phyloP scores from a whole-genome alignment of 1,140 invertebrate species.

The Trichonephila clavipes region DNA sequence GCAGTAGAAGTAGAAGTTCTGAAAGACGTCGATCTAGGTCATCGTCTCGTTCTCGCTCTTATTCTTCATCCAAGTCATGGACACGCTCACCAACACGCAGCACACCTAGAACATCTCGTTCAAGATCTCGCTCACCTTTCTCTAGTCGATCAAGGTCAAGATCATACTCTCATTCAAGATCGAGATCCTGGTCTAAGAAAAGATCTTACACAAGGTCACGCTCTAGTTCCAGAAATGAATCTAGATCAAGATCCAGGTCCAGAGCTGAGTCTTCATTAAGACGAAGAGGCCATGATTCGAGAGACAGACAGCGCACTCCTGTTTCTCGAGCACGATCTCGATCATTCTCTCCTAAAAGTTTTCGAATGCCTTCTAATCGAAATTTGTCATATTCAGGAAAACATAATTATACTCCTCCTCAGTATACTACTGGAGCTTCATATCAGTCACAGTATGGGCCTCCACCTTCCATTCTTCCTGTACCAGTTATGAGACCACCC shows the following conservation, averaged over 20 bases:
- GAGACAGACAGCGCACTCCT: constrained; percentile 45
- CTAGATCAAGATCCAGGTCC: constrained; percentile 78
- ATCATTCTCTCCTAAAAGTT: constrained; percentile 70
- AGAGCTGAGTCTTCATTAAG: constrained; percentile 72
- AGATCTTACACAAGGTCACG: constrained; percentile 78
- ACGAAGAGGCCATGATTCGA: constrained; percentile 38
- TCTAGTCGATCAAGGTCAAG: constrained; percentile 79
- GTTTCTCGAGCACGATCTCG: constrained; percentile 8
- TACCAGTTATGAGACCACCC: constrained; percentile 59
- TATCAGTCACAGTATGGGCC: constrained; percentile 55
- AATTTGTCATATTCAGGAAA: constrained; percentile 24
- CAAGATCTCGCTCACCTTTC: constrained; percentile 56
- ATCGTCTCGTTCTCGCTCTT: constrained; percentile 50
- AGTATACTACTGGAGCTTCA: constrained; percentile 46
- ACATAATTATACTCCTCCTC: constrained; percentile 44
- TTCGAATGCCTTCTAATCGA: constrained; percentile 29
- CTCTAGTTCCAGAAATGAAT: constrained; percentile 68
- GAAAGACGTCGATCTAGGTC: constrained; percentile 66
- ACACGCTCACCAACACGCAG: constrained; percentile 78
- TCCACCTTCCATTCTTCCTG: constrained; percentile 17
- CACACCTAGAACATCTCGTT: constrained; percentile 78
- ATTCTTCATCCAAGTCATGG: constrained; percentile 77
- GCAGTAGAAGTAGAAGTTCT: constrained; percentile 81
- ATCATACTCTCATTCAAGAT: constrained; percentile 78
- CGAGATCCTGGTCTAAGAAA: constrained; percentile 79